Evolutionary conservation across 1,140 invertebrate genomes (phyloP).

Genomic region (Homalodisca vitripennis): DNA sequence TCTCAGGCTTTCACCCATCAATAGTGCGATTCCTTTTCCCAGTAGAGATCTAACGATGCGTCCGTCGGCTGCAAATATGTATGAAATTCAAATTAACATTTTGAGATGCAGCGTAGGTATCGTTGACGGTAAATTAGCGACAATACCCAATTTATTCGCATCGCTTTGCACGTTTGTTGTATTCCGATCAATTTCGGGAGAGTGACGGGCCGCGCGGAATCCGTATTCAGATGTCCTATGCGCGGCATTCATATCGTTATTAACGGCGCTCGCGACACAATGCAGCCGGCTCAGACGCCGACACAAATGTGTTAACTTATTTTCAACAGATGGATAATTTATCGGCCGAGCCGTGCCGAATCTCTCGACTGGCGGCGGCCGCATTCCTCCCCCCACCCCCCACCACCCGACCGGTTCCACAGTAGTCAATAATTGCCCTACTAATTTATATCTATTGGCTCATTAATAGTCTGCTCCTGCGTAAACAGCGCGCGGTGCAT

Average conservation of each 20-base stretch:
- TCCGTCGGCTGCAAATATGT: not conserved
- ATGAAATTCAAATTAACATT: constrained; percentile 27
- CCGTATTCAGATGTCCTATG: constrained; percentile 29
- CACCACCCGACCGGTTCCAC: not conserved
- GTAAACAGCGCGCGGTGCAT: too few relatives aligned
- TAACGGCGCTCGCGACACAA: constrained; percentile 7
- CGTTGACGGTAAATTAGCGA: constrained; percentile 18
- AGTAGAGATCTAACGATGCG: too few relatives aligned
- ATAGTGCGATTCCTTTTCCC: too few relatives aligned
- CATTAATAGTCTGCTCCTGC: too few relatives aligned
- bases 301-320: constrained; percentile 24
- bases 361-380: not conserved
- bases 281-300: constrained; percentile 18
- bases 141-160: constrained; percentile 23
- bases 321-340: constrained; percentile 23
- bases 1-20: too few relatives aligned
- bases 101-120: not conserved
- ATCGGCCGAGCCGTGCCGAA: not conserved
- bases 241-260: constrained; percentile 29
- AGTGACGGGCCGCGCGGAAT: constrained; percentile 10
- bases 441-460: constrained; percentile 25
- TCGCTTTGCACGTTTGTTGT: not conserved
- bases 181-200: constrained; percentile 9
- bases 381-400: too few relatives aligned
- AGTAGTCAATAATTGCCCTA: constrained; percentile 15